These are phyloP conservation scores for Borostomias antarcticus DNA, from an alignment of 2,797 vertebrate species.

Conservation along the genomic window DNA sequence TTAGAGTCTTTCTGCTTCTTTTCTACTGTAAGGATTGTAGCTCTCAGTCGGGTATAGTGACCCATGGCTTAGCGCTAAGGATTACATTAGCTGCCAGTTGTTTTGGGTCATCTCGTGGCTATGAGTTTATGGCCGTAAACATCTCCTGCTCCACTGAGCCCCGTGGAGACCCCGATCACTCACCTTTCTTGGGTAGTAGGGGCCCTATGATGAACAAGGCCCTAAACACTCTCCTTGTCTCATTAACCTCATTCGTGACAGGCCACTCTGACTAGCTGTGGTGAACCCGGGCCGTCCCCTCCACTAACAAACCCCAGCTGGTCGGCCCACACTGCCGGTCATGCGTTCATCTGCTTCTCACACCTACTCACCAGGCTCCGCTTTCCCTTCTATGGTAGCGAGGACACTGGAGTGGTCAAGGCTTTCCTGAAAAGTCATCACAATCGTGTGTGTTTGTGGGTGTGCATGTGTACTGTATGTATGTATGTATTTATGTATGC, in stretches of 20 bases:
- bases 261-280: constrained; percentile 35
- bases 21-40: background rate
- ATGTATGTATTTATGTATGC: background rate
- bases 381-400: no score
- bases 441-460: background rate
- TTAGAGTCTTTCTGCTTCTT: background rate
- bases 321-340: background rate
- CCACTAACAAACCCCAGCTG: constrained; percentile 18
- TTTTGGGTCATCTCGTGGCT: constrained; percentile 42
- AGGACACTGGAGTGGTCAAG: no score
- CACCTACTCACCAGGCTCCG: constrained; percentile 10
- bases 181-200: constrained; percentile 29
- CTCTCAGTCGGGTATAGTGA: background rate
- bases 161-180: constrained; percentile 30
- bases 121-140: constrained; percentile 47
- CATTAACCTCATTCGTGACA: constrained; percentile 27
- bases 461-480: no score
- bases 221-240: constrained; percentile 26
- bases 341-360: background rate
- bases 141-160: constrained; percentile 34
- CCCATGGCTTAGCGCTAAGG: background rate
- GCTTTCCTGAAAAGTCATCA: background rate
- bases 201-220: constrained; percentile 36
- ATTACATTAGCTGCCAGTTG: background rate
- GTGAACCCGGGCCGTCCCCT: constrained; percentile 5